Conservation (phyloP, 2,113 vertebrate species). For the Pelecanus crispus region DNA sequence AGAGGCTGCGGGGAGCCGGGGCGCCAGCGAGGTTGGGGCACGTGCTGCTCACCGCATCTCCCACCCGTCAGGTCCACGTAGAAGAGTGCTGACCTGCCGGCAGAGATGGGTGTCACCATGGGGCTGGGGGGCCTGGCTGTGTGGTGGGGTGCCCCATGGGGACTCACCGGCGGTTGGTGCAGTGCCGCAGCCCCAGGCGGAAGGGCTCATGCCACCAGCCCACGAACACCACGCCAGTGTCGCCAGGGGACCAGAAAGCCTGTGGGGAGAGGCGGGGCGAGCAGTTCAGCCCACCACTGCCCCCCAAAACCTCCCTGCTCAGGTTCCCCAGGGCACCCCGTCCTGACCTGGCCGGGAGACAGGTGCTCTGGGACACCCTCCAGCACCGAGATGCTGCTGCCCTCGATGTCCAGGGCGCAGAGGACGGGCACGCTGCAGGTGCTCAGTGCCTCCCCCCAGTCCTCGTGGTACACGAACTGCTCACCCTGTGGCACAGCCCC, state of each 20-base stretch:
- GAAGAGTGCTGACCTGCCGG: constrained; percentile 26
- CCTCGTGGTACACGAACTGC: constrained; percentile 80
- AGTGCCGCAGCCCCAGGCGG: constrained; percentile 80
- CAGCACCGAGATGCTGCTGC: constrained; percentile 84
- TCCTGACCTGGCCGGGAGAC: constrained; percentile 89
- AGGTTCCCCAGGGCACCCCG: background rate
- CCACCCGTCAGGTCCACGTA: background rate
- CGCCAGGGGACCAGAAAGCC: constrained; percentile 94
- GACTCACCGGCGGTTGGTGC: constrained; percentile 48
- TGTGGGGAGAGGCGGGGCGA: background rate
- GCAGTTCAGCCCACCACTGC: background rate
- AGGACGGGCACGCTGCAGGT: constrained; percentile 82
- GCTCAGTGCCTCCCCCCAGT: constrained; percentile 79
- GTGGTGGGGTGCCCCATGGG: fast-evolving
- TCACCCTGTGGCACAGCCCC: constrained; percentile 76
- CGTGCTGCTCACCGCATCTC: background rate
- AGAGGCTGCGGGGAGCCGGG: background rate
- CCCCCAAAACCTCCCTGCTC: background rate
- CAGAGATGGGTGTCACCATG: background rate
- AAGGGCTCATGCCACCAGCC: constrained; percentile 94
- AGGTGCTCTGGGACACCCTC: constrained; percentile 86
- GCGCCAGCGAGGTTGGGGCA: fast-evolving
- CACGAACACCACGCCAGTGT: constrained; percentile 91
- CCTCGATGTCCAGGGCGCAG: constrained; percentile 87
- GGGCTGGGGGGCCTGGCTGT: fast-evolving